phyloP scores from a whole-genome alignment of 2,113 vertebrate species.

The Melanocharis versteri region DNA sequence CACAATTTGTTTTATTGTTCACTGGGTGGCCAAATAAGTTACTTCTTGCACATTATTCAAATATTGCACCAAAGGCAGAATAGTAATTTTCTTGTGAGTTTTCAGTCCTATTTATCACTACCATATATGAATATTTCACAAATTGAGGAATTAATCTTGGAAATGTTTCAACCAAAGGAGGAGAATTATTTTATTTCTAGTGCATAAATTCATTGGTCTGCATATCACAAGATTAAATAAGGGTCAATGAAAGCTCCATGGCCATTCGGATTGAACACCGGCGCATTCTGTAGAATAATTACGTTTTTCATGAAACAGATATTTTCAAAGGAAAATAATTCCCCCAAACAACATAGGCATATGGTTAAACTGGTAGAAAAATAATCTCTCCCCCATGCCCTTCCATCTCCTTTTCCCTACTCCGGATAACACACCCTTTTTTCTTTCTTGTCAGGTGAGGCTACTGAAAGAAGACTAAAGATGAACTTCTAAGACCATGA shows the following conservation, averaged over 20 bases:
- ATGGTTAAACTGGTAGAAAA: background rate
- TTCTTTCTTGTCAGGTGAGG: background rate
- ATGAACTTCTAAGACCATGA: background rate
- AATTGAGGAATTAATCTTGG: background rate
- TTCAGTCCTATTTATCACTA: background rate
- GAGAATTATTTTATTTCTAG: background rate
- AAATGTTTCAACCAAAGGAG: background rate
- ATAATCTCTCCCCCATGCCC: accelerated
- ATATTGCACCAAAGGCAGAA: background rate
- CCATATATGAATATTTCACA: background rate
- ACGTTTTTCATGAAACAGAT: background rate
- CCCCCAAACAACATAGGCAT: accelerated
- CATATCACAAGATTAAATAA: background rate
- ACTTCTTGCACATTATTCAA: slow-evolving; percentile 1
- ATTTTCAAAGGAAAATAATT: background rate
- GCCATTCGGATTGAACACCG: background rate
- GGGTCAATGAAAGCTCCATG: background rate
- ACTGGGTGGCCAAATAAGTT: background rate
- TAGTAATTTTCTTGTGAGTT: background rate
- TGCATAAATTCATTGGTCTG: background rate
- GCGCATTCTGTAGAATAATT: background rate
- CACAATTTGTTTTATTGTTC: background rate
- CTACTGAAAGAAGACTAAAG: background rate
- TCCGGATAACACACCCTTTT: background rate
- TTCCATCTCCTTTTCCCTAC: background rate